These are phyloP conservation scores for Ctenopoma multispine DNA, from an alignment of 2,797 vertebrate genomes.

Conservation along the genomic window DNA sequence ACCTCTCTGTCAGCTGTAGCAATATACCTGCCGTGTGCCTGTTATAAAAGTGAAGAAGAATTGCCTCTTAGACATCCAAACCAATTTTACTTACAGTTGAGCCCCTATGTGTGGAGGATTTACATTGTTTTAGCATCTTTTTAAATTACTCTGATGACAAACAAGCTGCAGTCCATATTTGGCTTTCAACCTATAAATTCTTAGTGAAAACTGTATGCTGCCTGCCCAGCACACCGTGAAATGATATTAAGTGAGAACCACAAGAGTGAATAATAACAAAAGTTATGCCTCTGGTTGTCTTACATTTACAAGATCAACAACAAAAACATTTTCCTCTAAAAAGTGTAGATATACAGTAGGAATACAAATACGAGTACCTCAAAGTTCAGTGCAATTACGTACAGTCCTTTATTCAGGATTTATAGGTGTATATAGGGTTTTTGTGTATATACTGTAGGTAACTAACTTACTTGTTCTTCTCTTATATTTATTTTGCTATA, in stretches of 20 bases:
- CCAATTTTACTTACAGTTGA: slow-evolving; percentile 4
- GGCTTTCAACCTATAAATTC: neutral
- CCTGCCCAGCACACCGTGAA: neutral
- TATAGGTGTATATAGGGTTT: no score
- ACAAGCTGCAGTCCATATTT: neutral
- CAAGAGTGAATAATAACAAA: neutral
- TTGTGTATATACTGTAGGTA: no score
- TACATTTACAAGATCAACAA: no score
- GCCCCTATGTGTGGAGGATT: neutral
- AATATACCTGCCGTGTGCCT: neutral
- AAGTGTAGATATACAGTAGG: no score
- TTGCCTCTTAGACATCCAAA: neutral
- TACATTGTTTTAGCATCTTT: neutral
- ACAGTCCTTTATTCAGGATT: no score
- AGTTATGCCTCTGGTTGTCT: neutral
- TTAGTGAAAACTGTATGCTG: neutral
- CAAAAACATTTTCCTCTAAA: no score
- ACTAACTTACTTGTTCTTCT: no score
- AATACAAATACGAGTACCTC: no score
- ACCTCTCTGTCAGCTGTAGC: neutral
- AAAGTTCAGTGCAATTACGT: no score
- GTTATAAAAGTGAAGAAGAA: neutral
- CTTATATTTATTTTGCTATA: no score
- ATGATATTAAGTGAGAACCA: neutral
- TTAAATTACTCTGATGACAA: slow-evolving; percentile 7